Percentiles rank a stretch among this genome's conserved stretches.
Conservation (phyloP, 1,140 invertebrate genomes). For the Apis florea region DNA sequence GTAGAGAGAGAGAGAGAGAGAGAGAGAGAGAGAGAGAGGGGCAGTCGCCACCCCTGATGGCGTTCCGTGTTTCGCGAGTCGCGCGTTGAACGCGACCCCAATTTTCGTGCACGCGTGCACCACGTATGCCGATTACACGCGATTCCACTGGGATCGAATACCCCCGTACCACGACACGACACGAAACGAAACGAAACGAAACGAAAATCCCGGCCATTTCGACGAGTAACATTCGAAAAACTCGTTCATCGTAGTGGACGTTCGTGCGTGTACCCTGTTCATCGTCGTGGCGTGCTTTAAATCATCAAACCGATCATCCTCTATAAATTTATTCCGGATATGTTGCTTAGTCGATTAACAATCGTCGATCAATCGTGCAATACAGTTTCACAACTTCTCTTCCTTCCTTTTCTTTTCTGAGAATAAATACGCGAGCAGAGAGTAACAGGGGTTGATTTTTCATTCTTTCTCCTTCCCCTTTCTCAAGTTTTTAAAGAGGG, state of each 20-base stretch:
- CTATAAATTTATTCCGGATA: background rate
- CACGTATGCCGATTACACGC: conserved; percentile 56
- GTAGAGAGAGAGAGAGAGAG: too few relatives aligned
- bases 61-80: conserved; percentile 16
- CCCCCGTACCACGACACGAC: conserved; percentile 33
- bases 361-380: background rate
- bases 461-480: background rate
- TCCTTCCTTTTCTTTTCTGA: too few relatives aligned
- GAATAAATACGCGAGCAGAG: background rate
- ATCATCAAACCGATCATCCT: background rate
- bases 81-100: conserved; percentile 47
- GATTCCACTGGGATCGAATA: conserved; percentile 60
- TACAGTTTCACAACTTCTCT: background rate
- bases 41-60: background rate
- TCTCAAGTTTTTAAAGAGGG: background rate
- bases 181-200: too few relatives aligned
- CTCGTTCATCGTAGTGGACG: conserved; percentile 25
- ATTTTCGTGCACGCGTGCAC: conserved; percentile 52
- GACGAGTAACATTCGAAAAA: conserved; percentile 44
- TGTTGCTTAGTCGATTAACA: background rate
- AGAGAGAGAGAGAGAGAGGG: too few relatives aligned
- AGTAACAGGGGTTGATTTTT: too few relatives aligned
- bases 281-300: background rate
- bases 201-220: conserved; percentile 52
- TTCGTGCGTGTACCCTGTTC: background rate